Base-by-base conservation (phyloP, 64 coral and sea anemone species). In the Trachythela sp. region DNA sequence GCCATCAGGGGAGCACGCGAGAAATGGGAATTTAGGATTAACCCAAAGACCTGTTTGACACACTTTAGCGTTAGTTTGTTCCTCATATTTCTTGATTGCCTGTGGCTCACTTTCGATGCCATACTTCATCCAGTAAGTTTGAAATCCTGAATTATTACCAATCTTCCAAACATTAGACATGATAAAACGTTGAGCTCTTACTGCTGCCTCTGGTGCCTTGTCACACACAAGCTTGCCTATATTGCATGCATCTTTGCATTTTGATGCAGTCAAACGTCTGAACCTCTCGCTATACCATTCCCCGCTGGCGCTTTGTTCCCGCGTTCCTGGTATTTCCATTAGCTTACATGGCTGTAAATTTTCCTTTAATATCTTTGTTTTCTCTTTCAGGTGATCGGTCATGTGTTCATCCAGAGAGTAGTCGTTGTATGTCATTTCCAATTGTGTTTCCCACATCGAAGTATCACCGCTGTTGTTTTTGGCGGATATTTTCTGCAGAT, bases 11-110 rank as follows among this genome's bases (percentile, higher is more conserved):
- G 85, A 87, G 70, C 90, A 92, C 20, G 85, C 90, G 26, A 92
- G 48, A 83, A 80, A 92, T 83, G 90, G 67, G 37, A 92, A 84
- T 40, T 92, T 77, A 22, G 90, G 90, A 83, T 92, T 92, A 59
- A 92, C 85, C 85, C 87, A 94, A 10, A 94, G 84, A 33, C 92
- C 92, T 72, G 92, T 70, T 52, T 40, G 20, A 17, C 9, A 4
- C 38, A 94, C 92, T 70, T 84, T 59, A n/a, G 45, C 83, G 9
- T 86, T 54, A 2, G 88, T 94, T 40, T 86, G 70, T 34, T 48
- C 35, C 40, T 92, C 85, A 88, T 90, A 94, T 31, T 90, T 90
- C 2, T 38, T 29, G 20, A 94, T 90, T 8, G 88, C 92, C 30
- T 87, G 40, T 35, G 84, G 52, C 40, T 94, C 92, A 68, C 70